Evolutionary conservation across 1,140 invertebrate genomes (phyloP), one percentile per base, ranked within the genome.

Genomic region (Cryptotermes secundus): DNA sequence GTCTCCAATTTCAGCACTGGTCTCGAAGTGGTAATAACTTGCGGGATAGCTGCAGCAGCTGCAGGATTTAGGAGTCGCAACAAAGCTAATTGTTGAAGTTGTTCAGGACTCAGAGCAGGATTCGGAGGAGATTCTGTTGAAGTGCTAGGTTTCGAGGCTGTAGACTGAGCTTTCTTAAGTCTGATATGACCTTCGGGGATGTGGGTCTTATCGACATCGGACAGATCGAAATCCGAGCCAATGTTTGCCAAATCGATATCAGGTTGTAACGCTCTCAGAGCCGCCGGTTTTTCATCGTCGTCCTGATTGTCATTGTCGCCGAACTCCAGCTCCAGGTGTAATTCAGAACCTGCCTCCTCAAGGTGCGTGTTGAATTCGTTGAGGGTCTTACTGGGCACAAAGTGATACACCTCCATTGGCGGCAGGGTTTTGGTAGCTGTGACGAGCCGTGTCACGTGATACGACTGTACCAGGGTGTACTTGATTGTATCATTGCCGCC

Each of bases 361-460:
- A 96, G 90, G 80, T 94, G 94, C 81, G 95, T 96, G 86, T 97
- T 96, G 89, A 97, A 97, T 88, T 98, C 96, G 86, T 96, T 97
- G 24, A 97, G 90, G 6, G 95, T 96, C 89, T 96, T 96, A 85
- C 95, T 96, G 0, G 96, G 95, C 38, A 96, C 94, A 87, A 96
- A 96, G 86, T 96, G 95, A 89, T 96, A 97, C 42, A 95, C 94
- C 87, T 97, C 95, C 91, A 95, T 93, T 0, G 96, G 96, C 19
- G 96, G 96, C 38, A 97, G 88, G 0, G 96, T 97, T 88, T 97
- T 97, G 1, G 95, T 96, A 0, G 96, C 96, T 1, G 95, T 96
- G 1, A 97, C 96, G 79, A 97, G 89, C 86, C 96, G 91, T 0
- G 96, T 97, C 16, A 97, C 93, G 87, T 96, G 94, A 88, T 97